Evolutionary conservation across 2,888 invertebrate species (phyloP), one percentile per base, ranked within the genome.

Genomic region (Patella caerulea): DNA sequence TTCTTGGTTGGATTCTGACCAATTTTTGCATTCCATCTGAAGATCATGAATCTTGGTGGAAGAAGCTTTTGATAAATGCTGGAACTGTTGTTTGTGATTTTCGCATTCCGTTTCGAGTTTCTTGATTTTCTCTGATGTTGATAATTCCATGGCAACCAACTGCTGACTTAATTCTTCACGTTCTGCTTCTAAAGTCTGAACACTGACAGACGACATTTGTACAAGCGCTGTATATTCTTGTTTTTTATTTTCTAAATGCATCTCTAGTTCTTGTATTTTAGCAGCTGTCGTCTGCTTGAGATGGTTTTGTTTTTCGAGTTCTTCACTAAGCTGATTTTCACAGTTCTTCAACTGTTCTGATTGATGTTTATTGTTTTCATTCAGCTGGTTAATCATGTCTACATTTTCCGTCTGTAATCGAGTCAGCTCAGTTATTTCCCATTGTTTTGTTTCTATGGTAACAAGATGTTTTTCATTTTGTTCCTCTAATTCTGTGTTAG

Each of bases 81-180:
- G 72, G 14, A 72, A 65, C 19, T 77, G 74, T 12, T 75, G 72
- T 29, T 75, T 77, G 15, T 34, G 5, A 19, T 77, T 77, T 14
- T 65, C 14, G 7, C 29, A 56, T 19, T 74, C 55, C 65, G 24
- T 9, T 72, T 77, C 78, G 3, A 71, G 52, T 56, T 75, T 77
- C 29, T 55, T 45, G 11, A 65, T 75, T 71, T 77, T 80, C 14
- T 75, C 55, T 56, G 75, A 75, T 71, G 73, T 73, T 12, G 29
- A 55, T 55, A 54, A 19, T 52, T 72, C 17, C 14, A 53, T 65
- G 24, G 34, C 80, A 45, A 79, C 79, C 53, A 76, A 70, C 14
- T 83, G 79, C n/a, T 78, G 74, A 29, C 79, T 79, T 45, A 83
- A 70, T 55, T 79, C 83, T 59, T 83, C 83, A 5, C 81, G 14